Evolutionary conservation across 1,140 invertebrate species (phyloP).

Genomic region (Caenorhabditis briggsae): DNA sequence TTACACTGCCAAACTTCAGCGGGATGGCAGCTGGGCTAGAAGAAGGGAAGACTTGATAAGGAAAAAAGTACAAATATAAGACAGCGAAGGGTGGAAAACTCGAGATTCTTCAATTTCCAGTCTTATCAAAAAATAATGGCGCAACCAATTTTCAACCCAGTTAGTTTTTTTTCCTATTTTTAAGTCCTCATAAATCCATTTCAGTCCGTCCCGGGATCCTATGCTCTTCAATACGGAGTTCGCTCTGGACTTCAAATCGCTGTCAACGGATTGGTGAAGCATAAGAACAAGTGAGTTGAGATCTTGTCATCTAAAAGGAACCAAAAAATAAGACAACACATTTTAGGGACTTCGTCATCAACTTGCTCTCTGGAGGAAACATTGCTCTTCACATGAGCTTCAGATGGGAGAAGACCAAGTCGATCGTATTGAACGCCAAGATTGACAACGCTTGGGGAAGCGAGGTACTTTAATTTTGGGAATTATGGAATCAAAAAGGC

Average conservation of each 20-base stretch:
- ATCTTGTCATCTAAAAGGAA: background rate
- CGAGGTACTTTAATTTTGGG: background rate
- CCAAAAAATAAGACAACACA: background rate
- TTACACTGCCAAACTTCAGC: conserved; percentile 45
- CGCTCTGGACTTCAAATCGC: conserved; percentile 36
- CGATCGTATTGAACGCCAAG: background rate
- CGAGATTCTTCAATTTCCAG: background rate
- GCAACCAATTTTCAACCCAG: conserved; percentile 28
- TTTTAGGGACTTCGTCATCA: conserved; percentile 45
- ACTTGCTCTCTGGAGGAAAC: conserved; percentile 39
- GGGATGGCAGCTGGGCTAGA: conserved; percentile 9
- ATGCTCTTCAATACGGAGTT: conserved; percentile 30
- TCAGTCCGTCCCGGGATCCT: conserved; percentile 18
- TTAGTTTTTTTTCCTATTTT: background rate
- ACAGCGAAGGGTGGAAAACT: background rate
- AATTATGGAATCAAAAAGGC: background rate
- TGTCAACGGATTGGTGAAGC: conserved; percentile 25
- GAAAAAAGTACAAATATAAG: conserved; percentile 32
- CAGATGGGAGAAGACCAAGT: conserved; percentile 42
- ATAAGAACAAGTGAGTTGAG: conserved; percentile 27
- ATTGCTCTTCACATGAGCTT: conserved; percentile 43
- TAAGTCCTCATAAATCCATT: background rate
- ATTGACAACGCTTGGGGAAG: conserved; percentile 43
- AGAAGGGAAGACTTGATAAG: conserved; percentile 1
- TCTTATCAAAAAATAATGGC: background rate